A percentile compares a stretch with the other conserved stretches of the same genome.
Conservation (phyloP, 2,113 vertebrate genomes). For the Boleophthalmus pectinirostris region DNA sequence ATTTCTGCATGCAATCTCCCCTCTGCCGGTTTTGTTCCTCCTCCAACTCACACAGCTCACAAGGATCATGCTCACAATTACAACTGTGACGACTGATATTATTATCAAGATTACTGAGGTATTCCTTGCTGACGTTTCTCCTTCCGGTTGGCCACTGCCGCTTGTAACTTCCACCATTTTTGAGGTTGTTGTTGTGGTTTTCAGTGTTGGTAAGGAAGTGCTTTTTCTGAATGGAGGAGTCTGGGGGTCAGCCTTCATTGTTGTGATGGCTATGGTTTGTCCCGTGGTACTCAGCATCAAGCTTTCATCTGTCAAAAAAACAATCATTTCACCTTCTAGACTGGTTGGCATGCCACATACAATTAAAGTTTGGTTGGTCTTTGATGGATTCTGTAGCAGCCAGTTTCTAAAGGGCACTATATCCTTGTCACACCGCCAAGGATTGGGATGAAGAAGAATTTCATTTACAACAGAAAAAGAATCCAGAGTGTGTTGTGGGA, state of each 20-base stretch:
- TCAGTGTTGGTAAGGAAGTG: conserved; percentile 40
- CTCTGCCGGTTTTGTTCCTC: conserved; percentile 61
- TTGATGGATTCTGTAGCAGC: conserved; percentile 75
- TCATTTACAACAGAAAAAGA: conserved; percentile 72
- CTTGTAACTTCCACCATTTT: conserved; percentile 30
- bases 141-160: conserved; percentile 24
- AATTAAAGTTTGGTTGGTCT: conserved; percentile 70
- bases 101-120: conserved; percentile 51
- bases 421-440: conserved; percentile 86
- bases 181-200: conserved; percentile 49
- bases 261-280: conserved; percentile 40
- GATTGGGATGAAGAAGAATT: conserved; percentile 84
- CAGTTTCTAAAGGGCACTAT: conserved; percentile 84
- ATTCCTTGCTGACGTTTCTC: conserved; percentile 4
- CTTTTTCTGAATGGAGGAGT: conserved; percentile 42
- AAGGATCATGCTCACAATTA: conserved; percentile 60
- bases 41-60: conserved; percentile 64
- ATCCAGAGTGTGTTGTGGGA: conserved; percentile 79
- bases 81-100: conserved; percentile 57
- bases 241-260: conserved; percentile 40
- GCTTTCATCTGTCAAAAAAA: conserved; percentile 51
- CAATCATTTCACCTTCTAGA: conserved; percentile 67
- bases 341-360: conserved; percentile 76
- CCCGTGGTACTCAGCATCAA: conserved; percentile 39
- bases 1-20: conserved; percentile 49